Base-by-base conservation (phyloP, 2,113 vertebrate genomes). In the Lipophrys pholis region DNA sequence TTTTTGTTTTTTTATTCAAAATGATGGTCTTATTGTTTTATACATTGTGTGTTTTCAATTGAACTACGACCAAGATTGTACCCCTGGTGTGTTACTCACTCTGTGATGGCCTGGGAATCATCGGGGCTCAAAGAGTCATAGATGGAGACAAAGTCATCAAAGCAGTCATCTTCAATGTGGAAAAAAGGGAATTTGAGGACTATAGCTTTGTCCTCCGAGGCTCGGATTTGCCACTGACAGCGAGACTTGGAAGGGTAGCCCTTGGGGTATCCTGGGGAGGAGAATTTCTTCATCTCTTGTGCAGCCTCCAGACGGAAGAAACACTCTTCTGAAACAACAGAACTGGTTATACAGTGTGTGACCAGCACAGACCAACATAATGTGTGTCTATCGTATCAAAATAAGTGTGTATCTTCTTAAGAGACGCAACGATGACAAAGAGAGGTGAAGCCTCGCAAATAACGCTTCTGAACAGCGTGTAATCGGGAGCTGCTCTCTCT, bases 171-270 rank as follows among this genome's bases (percentile, higher is more conserved):
- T 84, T 94, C 93, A 8, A 93, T 71, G 70, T 93, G 15, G 83
- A 95, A 95, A 50, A 42, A 16, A 6, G 81, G 72, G 66, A 95
- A 95, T 16, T 17, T 50, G 45, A 95, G 69, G 11, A 45, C 49
- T 61, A 95, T 92, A 67, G 52, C 52, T 0, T 75, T 60, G 12
- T 69, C 15, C 30, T 56, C 49, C 0, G 88, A 50, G 7, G 93
- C 65, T 7, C 94, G 84, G 68, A 95, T 94, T 76, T 94, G 93
- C 94, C 94, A 95, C 84, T 94, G 93, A 82, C 94, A 95, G 30
- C 91, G 88, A 10, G 83, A 66, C n/a, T 51, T 39, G 1, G 76
- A 0, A 0, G 90, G 84, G 74, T 94, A 93, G 7, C n/a, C 54
- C 0, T 0, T 0, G 1, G 93, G 93, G 71, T 81, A 93, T 0